Base-by-base conservation (phyloP, 2,113 vertebrate genomes). In the Pseudolaguvia tuberculata region DNA sequence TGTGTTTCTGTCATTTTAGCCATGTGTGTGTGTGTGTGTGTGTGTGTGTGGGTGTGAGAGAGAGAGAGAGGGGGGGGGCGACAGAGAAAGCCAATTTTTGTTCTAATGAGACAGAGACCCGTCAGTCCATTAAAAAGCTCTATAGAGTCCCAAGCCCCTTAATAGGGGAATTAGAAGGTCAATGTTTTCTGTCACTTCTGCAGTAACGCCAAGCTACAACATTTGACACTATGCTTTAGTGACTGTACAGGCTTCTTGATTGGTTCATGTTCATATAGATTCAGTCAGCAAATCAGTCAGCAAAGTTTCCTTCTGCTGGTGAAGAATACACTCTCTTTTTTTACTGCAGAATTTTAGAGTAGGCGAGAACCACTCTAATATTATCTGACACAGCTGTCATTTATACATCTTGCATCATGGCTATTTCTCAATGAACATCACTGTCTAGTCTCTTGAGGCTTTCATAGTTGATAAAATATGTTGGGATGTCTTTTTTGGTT, bases 381-480 rank as follows among this genome's bases (percentile, higher is more conserved):
- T 67, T 50, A 65, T 73, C 59, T 65, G 31, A 65, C 20, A 65
- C n/a, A 55, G 48, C 21, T 73, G 72, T 65, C 59, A 52, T 9
- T 31, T 23, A 11, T 25, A 35, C 50, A 31, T 15, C 17, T 73
- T 20, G 59, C 5, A 65, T 55, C 29, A 59, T 51, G 62, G 25
- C 27, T 23, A 18, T 63, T 73, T 47, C 35, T 53, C 62, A 63
- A 48, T 23, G 17, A 73, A 73, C 63, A 53, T 29, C 31, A 73
- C 71, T 73, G 35, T 71, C 52, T 55, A 18, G 53, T 25, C 21
- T 56, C 27, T n/a, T 25, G 14, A 50, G 23, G 72, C 20, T 47
- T 39, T 31, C 7, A 23, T 6, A 15, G n/a, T 18, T 73, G 20
- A 58, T 61, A 48, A 66, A 75, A 31, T 35, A 2, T 35, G 17